phyloP scores from a whole-genome alignment of 2,888 invertebrate species.

The Osmoderma eremita region DNA sequence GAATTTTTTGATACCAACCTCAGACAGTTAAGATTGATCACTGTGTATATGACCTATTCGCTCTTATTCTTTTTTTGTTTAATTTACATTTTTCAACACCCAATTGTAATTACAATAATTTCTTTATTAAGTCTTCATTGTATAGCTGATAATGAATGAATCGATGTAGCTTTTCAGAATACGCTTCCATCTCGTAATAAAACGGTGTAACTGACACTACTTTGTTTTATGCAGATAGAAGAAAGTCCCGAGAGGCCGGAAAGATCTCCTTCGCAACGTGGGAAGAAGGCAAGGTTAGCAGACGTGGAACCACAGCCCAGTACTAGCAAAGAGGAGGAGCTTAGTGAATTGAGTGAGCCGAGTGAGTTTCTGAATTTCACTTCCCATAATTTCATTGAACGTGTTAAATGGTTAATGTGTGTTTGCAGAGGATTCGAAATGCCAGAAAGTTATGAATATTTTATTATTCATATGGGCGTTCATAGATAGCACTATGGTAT shows the following conservation, averaged over 20 bases:
- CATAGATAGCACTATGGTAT: slow-evolving; percentile 81
- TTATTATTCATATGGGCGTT: slow-evolving; percentile 75
- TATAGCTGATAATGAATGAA: slow-evolving; percentile 7
- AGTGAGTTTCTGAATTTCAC: slow-evolving; percentile 48
- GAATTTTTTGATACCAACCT: too few relatives aligned
- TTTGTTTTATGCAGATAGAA: slow-evolving; percentile 14
- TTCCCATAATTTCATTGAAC: not conserved
- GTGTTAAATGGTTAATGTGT: slow-evolving; percentile 10
- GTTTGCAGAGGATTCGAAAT: slow-evolving; percentile 34
- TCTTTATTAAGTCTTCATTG: slow-evolving; percentile 14
- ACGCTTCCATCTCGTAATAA: not conserved
- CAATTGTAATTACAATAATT: too few relatives aligned
- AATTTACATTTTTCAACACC: too few relatives aligned
- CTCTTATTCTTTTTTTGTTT: too few relatives aligned
- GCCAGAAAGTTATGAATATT: slow-evolving; percentile 67
- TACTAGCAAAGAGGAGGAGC: slow-evolving; percentile 60
- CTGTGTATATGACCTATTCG: too few relatives aligned
- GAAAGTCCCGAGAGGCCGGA: slow-evolving; percentile 11
- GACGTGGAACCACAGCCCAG: slow-evolving; percentile 58
- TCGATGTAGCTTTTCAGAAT: slow-evolving; percentile 23
- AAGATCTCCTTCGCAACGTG: not conserved
- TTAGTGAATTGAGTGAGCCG: slow-evolving; percentile 56
- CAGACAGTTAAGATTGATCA: too few relatives aligned
- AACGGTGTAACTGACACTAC: not conserved
- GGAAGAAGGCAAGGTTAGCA: slow-evolving; percentile 44